These are phyloP conservation scores for Drosophila seguyi DNA, from an alignment of 1,140 invertebrate genomes.

Conservation along the genomic window DNA sequence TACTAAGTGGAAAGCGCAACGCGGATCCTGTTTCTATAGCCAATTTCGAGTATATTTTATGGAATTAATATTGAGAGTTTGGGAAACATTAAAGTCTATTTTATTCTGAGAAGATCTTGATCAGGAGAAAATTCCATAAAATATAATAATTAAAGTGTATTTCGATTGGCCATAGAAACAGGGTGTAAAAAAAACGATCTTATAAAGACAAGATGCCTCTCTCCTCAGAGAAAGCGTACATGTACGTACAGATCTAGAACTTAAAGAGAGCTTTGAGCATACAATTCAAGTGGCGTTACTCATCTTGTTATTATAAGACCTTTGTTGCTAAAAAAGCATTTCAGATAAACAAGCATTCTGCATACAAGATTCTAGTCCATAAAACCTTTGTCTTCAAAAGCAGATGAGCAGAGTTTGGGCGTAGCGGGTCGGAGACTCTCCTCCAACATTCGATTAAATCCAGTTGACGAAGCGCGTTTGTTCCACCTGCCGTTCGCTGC, in stretches of 20 bases:
- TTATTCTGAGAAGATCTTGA: neutral
- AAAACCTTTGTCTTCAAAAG: constrained; percentile 61
- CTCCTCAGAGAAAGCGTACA: neutral
- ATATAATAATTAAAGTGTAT: too few species aligned
- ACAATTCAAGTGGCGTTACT: neutral
- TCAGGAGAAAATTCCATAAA: too few species aligned
- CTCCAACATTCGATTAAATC: constrained; percentile 19
- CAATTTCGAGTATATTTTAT: neutral
- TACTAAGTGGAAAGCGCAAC: constrained; percentile 28
- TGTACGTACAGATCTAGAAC: neutral
- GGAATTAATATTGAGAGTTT: neutral
- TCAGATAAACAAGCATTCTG: constrained; percentile 51
- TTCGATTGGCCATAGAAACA: constrained; percentile 21
- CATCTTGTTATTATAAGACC: neutral
- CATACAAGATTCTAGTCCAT: constrained; percentile 73
- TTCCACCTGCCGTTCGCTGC: constrained; percentile 43
- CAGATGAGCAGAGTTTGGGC: constrained; percentile 36
- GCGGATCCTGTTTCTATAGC: constrained; percentile 6
- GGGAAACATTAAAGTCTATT: neutral
- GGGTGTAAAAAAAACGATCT: neutral
- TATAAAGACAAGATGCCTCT: neutral
- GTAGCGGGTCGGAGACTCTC: constrained; percentile 18
- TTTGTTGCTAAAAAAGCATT: neutral
- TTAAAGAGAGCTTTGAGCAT: neutral
- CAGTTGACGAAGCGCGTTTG: constrained; percentile 40